Evolutionary conservation across 2,888 invertebrate species (phyloP).

Genomic region (Allophyes oxyacanthae): DNA sequence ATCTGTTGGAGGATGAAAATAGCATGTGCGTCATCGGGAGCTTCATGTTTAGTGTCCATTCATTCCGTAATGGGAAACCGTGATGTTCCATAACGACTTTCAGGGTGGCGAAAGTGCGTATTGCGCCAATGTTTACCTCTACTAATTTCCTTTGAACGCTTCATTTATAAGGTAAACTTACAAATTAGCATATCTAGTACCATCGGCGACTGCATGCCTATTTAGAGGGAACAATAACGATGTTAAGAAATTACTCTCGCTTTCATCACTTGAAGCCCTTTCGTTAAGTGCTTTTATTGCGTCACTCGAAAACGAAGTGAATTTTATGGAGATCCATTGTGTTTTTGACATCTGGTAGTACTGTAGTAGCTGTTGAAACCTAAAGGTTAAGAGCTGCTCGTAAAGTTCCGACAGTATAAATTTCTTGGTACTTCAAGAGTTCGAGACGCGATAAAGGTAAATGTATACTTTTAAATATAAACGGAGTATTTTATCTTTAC

Average conservation of each 20-base stretch:
- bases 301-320: constrained; percentile 37
- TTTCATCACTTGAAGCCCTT: constrained; percentile 55
- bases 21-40: constrained; percentile 49
- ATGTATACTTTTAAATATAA: constrained; percentile 19
- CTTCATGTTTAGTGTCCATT: constrained; percentile 43
- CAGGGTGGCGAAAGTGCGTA: constrained; percentile 61
- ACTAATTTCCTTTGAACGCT: constrained; percentile 55
- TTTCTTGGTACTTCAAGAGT: constrained; percentile 28
- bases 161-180: constrained; percentile 58
- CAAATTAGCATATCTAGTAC: constrained; percentile 64
- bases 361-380: constrained; percentile 14
- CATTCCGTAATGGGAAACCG: constrained; percentile 33
- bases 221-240: constrained; percentile 61
- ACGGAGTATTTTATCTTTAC: constrained; percentile 22
- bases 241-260: constrained; percentile 58
- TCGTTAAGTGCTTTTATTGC: constrained; percentile 46
- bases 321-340: constrained; percentile 47
- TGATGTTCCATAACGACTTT: constrained; percentile 37
- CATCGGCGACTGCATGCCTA: constrained; percentile 55
- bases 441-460: constrained; percentile 35
- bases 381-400: constrained; percentile 37
- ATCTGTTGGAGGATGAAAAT: constrained; percentile 47
- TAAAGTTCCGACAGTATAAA: constrained; percentile 23
- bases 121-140: constrained; percentile 56
- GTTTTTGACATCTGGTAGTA: constrained; percentile 43